Percentiles rank a stretch among this genome's conserved stretches.
Evolutionary conservation across 2,888 invertebrate genomes (phyloP).

Genomic region (Allygus modestus): DNA sequence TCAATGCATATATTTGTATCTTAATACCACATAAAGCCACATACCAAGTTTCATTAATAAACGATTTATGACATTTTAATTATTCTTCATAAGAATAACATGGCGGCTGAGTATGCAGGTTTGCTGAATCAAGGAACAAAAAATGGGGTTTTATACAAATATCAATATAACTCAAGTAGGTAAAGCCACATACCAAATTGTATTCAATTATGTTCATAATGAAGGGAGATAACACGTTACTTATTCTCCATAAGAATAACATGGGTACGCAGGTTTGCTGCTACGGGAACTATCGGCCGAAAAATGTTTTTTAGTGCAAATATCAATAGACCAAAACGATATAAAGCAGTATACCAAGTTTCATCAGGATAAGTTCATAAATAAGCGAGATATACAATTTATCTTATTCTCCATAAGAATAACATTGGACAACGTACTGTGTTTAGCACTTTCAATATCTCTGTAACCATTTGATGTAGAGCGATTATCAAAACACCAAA

Average conservation of each 20-base stretch:
- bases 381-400: not conserved
- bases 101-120: not conserved
- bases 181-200: too few species aligned
- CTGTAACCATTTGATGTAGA: not conserved
- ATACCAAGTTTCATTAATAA: too few species aligned
- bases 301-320: not conserved
- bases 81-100: too few species aligned
- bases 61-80: too few species aligned
- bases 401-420: not conserved
- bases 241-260: too few species aligned
- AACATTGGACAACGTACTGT: slow-evolving; percentile 4
- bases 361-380: not conserved
- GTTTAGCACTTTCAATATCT: not conserved
- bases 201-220: too few species aligned
- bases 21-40: too few species aligned
- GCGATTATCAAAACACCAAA: not conserved
- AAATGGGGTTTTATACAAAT: too few species aligned
- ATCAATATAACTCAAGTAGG: too few species aligned
- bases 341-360: not conserved
- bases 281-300: not conserved
- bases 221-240: too few species aligned
- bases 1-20: too few species aligned
- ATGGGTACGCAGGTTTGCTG: not conserved
- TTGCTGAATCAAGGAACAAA: too few species aligned
- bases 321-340: not conserved